Base-by-base conservation (phyloP, 2,113 vertebrate genomes). In the Tyrannus savana region DNA sequence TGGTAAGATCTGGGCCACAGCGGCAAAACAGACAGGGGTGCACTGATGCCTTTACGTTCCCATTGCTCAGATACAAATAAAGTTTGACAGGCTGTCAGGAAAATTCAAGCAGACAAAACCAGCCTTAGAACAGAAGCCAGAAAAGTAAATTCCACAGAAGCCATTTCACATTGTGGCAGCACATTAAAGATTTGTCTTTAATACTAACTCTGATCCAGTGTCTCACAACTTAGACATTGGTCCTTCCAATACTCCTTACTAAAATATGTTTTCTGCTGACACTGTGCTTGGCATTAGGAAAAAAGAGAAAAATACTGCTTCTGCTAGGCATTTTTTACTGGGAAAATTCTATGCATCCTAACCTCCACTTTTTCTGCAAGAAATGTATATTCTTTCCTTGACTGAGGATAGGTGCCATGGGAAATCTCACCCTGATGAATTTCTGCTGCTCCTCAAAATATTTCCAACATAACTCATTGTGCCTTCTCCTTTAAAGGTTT, bases 81-180 rank as follows among this genome's bases (percentile, higher is more conserved):
- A 81, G 7, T 78, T 47, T 80, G 79, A 85, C 59, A 73, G 31
- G 73, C 21, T 83, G 79, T 76, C 93, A 85, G 92, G n/a, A 73
- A 62, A 79, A 81, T 72, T 55, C 44, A 64, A 84, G 44, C 25
- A 73, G 27, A 63, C 63, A 41, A 67, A 69, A 76, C 3, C 31
- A 86, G 42, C 28, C 86, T 59, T 71, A 95, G 69, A 95, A 93
- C 28, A 53, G 68, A 89, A 96, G 58, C 22, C 50, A 86, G 62
- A 49, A 79, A 83, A 94, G 47, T 24, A 91, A 85, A 90, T 73
- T 73, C 39, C 55, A 73, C 21, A 22, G 74, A 87, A 84, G 30
- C 39, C 37, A 81, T 58, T 75, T 82, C n/a, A 68, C 37, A 39
- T 85, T 55, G 71, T 52, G 17, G 58, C 53, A 89, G 18, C 16